Percentiles rank a stretch among this genome's conserved stretches.
Conservation (phyloP, 2,113 vertebrate species). For the Nymphicus hollandicus region DNA sequence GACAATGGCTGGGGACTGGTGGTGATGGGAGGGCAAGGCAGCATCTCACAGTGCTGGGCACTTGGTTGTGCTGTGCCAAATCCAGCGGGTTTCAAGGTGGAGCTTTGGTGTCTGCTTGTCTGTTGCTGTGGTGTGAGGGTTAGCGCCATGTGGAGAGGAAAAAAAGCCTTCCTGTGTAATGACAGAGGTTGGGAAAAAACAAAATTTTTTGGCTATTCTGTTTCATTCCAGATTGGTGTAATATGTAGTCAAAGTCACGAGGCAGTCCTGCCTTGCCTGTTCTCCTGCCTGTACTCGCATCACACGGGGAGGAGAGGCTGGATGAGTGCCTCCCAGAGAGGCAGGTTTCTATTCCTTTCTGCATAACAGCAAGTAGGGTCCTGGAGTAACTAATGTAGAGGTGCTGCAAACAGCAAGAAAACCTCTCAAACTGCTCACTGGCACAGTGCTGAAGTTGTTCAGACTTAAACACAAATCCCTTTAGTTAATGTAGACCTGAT, state of each 20-base stretch:
- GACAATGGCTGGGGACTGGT: rapidly evolving
- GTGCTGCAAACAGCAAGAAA: background rate
- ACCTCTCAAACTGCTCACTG: background rate
- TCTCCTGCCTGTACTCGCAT: background rate
- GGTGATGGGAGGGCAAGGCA: background rate
- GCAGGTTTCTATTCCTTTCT: background rate
- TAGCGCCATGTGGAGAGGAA: background rate
- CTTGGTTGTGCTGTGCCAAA: background rate
- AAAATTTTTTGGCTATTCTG: background rate
- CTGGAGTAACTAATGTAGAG: background rate
- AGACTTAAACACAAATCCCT: background rate
- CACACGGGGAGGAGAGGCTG: background rate
- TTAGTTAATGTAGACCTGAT: background rate
- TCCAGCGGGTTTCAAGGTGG: background rate
- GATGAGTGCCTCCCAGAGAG: background rate
- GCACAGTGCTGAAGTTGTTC: background rate
- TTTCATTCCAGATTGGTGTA: background rate
- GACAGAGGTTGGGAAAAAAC: background rate
- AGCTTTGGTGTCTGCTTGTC: background rate
- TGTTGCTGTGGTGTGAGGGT: background rate
- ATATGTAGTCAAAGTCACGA: background rate
- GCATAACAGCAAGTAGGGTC: background rate
- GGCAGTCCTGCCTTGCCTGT: background rate
- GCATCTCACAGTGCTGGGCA: background rate
- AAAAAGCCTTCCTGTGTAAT: background rate